Conservation (phyloP, 2,888 invertebrate species). For the Eristalinus aeneus region DNA sequence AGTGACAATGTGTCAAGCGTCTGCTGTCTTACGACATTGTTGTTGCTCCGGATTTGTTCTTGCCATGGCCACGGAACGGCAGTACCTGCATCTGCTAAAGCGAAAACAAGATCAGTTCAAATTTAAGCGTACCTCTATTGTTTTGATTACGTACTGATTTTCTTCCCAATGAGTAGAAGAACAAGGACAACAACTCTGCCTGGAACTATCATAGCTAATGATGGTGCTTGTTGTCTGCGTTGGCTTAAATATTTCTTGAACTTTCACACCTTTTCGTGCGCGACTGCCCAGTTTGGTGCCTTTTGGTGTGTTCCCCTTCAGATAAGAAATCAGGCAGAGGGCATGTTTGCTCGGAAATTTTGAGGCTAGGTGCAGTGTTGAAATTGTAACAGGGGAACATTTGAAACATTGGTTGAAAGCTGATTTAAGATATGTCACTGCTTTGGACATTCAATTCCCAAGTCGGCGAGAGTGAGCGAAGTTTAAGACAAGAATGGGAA, state of each 20-base stretch:
- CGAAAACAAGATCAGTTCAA: not conserved
- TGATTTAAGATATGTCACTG: too few species aligned
- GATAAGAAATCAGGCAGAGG: too few species aligned
- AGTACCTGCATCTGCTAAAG: not conserved
- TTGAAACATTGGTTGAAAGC: not conserved
- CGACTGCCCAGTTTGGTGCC: too few species aligned
- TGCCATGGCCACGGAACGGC: too few species aligned
- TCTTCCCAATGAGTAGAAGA: not conserved
- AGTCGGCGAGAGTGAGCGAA: too few species aligned
- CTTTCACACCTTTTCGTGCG: too few species aligned
- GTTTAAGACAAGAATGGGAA: too few species aligned
- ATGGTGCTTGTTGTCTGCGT: not conserved
- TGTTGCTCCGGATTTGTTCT: too few species aligned
- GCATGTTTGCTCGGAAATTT: not conserved
- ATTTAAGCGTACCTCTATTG: not conserved
- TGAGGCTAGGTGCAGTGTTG: not conserved
- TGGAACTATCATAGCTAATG: constrained; percentile 1
- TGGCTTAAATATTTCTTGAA: constrained; percentile 23
- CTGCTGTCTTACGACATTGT: too few species aligned
- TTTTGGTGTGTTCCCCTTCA: too few species aligned
- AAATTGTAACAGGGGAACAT: not conserved
- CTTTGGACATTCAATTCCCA: too few species aligned
- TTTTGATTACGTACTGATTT: not conserved
- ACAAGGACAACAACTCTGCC: not conserved
- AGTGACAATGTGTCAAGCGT: constrained; percentile 1